Evolutionary conservation across 1,140 invertebrate genomes (phyloP).

Genomic region (Limonius californicus): DNA sequence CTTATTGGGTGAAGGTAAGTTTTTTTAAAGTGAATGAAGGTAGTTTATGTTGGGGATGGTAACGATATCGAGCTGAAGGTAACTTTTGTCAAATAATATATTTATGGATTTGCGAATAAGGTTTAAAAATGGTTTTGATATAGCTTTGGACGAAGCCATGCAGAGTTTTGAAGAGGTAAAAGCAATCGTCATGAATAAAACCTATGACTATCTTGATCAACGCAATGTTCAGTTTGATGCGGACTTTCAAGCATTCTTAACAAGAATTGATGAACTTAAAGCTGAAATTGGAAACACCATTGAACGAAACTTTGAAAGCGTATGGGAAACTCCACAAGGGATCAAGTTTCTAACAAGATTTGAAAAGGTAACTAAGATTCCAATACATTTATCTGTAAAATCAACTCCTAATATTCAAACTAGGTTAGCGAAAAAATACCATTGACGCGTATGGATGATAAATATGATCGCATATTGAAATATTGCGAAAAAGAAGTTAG

Average conservation of each 20-base stretch:
- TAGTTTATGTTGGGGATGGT: no score
- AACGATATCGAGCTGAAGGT: no score
- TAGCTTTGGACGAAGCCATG: slow-evolving; percentile 72
- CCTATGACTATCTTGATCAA: slow-evolving; percentile 90
- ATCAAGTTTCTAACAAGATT: slow-evolving; percentile 81
- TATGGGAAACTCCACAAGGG: slow-evolving; percentile 88
- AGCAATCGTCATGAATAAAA: slow-evolving; percentile 73
- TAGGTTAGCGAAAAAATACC: slow-evolving; percentile 77
- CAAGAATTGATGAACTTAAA: slow-evolving; percentile 71
- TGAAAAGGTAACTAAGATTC: slow-evolving; percentile 83
- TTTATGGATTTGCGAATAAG: no score
- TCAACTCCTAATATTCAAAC: no score
- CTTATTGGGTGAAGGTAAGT: slow-evolving; percentile 64
- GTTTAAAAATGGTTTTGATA: no score
- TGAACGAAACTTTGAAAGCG: slow-evolving; percentile 81
- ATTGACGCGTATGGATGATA: slow-evolving; percentile 74
- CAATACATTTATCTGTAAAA: no score
- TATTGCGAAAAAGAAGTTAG: slow-evolving; percentile 86
- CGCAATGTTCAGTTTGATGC: slow-evolving; percentile 82
- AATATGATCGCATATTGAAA: slow-evolving; percentile 74
- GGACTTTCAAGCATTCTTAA: slow-evolving; percentile 80
- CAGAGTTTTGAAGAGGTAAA: slow-evolving; percentile 75
- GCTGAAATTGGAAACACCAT: slow-evolving; percentile 73
- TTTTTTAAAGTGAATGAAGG: no score
- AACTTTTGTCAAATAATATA: no score